Evolutionary conservation across 2,113 vertebrate genomes (phyloP).

Genomic region (Scomber scombrus): DNA sequence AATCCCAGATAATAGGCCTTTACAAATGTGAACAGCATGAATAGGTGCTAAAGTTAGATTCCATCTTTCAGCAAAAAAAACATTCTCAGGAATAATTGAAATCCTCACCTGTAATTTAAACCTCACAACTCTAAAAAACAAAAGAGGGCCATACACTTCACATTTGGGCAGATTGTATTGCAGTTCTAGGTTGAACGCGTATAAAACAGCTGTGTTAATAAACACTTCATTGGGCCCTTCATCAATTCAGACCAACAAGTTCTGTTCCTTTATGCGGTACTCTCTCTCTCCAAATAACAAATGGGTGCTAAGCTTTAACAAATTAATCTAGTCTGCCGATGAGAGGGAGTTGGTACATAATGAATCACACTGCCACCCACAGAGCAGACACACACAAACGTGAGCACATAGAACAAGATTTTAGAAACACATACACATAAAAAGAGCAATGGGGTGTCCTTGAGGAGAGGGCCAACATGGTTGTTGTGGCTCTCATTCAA

Average conservation of each 20-base stretch:
- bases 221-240: conserved; percentile 59
- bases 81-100: conserved; percentile 18
- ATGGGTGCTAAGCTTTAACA: conserved; percentile 51
- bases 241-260: conserved; percentile 38
- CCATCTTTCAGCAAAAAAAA: background rate
- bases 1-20: background rate
- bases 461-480: conserved; percentile 55
- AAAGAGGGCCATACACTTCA: conserved; percentile 30
- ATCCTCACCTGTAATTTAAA: background rate
- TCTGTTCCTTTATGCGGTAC: conserved; percentile 35
- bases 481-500: conserved; percentile 37
- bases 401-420: conserved; percentile 14
- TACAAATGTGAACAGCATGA: background rate
- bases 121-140: conserved; percentile 4
- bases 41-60: background rate
- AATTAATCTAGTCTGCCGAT: conserved; percentile 64
- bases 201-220: conserved; percentile 51
- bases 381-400: conserved; percentile 40
- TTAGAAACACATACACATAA: conserved; percentile 37
- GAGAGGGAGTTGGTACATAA: conserved; percentile 53
- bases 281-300: conserved; percentile 50
- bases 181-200: conserved; percentile 3
- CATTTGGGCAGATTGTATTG: conserved; percentile 28
- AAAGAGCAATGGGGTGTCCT: conserved; percentile 58
- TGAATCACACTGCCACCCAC: conserved; percentile 69